phyloP scores from a whole-genome alignment of 2,113 vertebrate species.

The Microcebus griseorufus region DNA sequence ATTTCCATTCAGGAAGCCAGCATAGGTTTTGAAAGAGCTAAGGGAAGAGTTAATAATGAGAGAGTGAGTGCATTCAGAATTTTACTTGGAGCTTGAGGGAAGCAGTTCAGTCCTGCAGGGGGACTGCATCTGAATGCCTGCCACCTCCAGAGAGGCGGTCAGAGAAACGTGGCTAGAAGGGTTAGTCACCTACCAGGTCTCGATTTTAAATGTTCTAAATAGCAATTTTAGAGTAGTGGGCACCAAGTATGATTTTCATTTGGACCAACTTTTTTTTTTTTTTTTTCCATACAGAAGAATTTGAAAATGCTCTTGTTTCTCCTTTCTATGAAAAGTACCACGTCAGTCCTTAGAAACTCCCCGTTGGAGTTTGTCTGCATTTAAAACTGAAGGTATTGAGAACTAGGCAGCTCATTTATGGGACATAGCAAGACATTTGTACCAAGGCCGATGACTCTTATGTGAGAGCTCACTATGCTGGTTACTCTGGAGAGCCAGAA shows the following conservation, averaged over 20 bases:
- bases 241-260: neutral
- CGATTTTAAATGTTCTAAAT: neutral
- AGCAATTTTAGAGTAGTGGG: neutral
- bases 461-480: too few relatives aligned
- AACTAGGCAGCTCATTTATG: neutral
- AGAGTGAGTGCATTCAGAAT: too few relatives aligned
- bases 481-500: neutral
- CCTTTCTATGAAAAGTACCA: neutral
- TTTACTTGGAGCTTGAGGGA: too few relatives aligned
- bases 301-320: neutral
- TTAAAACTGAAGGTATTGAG: neutral
- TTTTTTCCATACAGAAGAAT: neutral
- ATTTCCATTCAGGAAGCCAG: too few relatives aligned
- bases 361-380: neutral
- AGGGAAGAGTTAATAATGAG: too few relatives aligned
- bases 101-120: too few relatives aligned
- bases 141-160: fast-evolving
- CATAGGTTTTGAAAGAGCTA: too few relatives aligned
- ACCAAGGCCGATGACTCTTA: neutral
- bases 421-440: fast-evolving
- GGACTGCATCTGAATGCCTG: too few relatives aligned
- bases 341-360: neutral
- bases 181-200: neutral
- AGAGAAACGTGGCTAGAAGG: neutral
- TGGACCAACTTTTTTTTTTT: neutral